Percentiles rank a stretch among this genome's conserved stretches.
These are phyloP conservation scores for Trichogramma pretiosum DNA, from an alignment of 1,140 invertebrate genomes.

Conservation along the genomic window DNA sequence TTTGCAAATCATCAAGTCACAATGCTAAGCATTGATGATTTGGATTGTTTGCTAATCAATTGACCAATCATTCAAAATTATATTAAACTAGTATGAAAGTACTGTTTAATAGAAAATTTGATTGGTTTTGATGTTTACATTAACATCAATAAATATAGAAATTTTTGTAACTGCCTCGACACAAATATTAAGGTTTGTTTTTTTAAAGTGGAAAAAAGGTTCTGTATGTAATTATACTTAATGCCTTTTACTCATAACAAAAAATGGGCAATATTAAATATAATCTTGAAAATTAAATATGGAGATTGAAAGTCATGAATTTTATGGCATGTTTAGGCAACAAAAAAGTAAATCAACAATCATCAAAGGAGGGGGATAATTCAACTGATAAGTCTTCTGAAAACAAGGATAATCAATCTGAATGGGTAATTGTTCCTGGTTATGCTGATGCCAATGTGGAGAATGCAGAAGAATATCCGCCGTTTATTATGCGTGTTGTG, in stretches of 20 bases:
- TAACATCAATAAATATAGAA: too few species aligned
- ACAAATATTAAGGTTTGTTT: too few species aligned
- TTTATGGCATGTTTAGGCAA: constrained; percentile 40
- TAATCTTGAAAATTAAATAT: constrained; percentile 10
- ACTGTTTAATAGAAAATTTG: too few species aligned
- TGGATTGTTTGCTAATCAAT: too few species aligned
- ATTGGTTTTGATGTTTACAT: too few species aligned
- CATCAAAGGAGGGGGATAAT: constrained; percentile 26
- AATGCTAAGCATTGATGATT: too few species aligned
- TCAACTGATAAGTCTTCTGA: constrained; percentile 16
- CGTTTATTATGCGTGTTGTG: constrained; percentile 42
- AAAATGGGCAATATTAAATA: not conserved
- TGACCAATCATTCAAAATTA: too few species aligned
- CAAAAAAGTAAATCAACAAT: constrained; percentile 32
- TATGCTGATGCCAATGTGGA: constrained; percentile 33
- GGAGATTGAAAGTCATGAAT: constrained; percentile 21
- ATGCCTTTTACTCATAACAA: not conserved
- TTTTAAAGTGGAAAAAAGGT: not conserved
- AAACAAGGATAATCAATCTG: constrained; percentile 30
- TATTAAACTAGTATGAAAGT: too few species aligned
- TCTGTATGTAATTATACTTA: not conserved
- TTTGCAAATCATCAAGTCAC: too few species aligned
- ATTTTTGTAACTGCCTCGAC: too few species aligned
- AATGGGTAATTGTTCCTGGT: constrained; percentile 36
- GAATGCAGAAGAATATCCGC: constrained; percentile 36